Percentiles rank a stretch among this genome's conserved stretches.
Conservation (phyloP, 1,140 invertebrate species). For the Formica selysi region DNA sequence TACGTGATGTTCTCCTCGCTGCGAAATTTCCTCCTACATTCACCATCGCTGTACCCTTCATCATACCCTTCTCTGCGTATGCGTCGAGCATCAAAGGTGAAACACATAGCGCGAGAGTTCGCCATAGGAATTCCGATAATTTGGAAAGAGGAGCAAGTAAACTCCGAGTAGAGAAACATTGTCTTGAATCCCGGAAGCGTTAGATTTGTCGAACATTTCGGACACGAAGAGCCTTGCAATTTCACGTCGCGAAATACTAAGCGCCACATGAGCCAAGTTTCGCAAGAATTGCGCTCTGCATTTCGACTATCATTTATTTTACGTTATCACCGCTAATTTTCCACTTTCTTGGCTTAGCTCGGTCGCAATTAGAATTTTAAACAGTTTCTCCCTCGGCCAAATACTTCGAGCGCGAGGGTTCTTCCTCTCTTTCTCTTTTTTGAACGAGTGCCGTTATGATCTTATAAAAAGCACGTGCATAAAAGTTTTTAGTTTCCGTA, state of each 20-base stretch:
- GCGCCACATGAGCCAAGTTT: slow-evolving; percentile 40
- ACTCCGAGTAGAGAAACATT: slow-evolving; percentile 40
- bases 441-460: neutral
- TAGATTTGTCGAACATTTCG: slow-evolving; percentile 76
- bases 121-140: slow-evolving; percentile 75
- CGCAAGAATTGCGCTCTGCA: neutral
- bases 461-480: neutral
- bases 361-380: slow-evolving; percentile 23
- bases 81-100: slow-evolving; percentile 68
- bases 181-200: slow-evolving; percentile 72
- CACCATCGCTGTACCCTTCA: neutral
- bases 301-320: slow-evolving; percentile 37
- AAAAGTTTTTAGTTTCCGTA: neutral
- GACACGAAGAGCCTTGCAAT: slow-evolving; percentile 38
- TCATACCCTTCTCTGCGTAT: neutral
- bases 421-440: neutral
- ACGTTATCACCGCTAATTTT: slow-evolving; percentile 47
- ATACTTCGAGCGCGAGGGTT: slow-evolving; percentile 10
- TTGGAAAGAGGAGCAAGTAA: slow-evolving; percentile 70
- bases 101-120: slow-evolving; percentile 67
- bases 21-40: slow-evolving; percentile 34
- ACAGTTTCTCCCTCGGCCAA: neutral
- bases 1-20: slow-evolving; percentile 20
- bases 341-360: neutral
- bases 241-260: slow-evolving; percentile 63